Conservation (phyloP, 2,888 invertebrate genomes). For the Heliconius sara region DNA sequence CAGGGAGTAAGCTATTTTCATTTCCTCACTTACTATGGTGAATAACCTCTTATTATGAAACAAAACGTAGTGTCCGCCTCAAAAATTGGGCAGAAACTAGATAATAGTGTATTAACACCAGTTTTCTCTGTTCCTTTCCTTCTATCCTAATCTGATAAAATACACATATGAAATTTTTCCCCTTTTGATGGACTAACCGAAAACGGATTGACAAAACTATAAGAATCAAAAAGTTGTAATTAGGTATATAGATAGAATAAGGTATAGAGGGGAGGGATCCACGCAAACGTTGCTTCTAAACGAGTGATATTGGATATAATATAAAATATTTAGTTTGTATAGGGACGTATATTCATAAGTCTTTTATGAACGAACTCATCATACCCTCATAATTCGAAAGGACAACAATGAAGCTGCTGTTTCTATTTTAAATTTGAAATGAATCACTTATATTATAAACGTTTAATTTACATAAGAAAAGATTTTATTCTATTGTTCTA, state of each 20-base stretch:
- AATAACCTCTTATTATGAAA: too few species aligned
- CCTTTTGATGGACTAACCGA: neutral
- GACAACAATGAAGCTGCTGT: neutral
- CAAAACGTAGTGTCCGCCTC: neutral
- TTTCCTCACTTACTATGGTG: too few species aligned
- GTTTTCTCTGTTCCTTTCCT: neutral
- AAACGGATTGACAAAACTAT: neutral
- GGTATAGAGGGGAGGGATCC: too few species aligned
- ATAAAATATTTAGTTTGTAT: neutral
- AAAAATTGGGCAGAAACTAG: neutral
- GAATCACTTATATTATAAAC: neutral
- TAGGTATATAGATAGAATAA: too few species aligned
- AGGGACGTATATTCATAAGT: neutral
- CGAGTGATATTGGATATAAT: neutral
- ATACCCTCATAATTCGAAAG: neutral
- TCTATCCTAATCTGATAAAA: neutral
- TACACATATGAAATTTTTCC: too few species aligned
- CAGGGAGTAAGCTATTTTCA: too few species aligned
- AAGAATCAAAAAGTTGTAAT: too few species aligned
- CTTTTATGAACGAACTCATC: neutral
- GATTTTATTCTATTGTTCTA: neutral
- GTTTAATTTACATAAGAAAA: neutral
- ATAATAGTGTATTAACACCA: neutral
- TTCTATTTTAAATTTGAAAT: conserved; percentile 19
- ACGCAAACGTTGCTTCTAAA: too few species aligned